Evolutionary conservation across 2,797 vertebrate species (phyloP), one percentile per base, ranked within the genome.

Genomic region (Megalops cyprinoides): DNA sequence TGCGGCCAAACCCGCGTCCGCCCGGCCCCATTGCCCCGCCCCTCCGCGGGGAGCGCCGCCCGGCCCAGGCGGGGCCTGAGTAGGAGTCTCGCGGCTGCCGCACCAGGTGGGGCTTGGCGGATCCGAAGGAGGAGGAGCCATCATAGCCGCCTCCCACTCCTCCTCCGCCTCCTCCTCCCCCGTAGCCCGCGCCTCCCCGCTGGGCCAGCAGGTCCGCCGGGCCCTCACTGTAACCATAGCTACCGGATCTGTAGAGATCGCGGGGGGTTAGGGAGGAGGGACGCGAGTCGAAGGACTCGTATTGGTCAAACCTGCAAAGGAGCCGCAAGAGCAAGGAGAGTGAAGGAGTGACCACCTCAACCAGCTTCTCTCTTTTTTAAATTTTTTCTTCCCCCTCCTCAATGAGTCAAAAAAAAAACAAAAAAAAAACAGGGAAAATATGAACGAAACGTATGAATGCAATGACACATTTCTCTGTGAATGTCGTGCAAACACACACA

Each of bases 261-360:
- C 96, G 96, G 89, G 97, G 95, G 84, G 92, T 92, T 88, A 95
- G 87, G 75, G 95, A 89, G 51, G 96, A 91, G 82, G 94, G 85
- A 90, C 95, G 94, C 1, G 96, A 96, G 93, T 97, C 96, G 89
- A 95, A 97, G 87, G 97, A 95, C 91, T 97, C 97, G 77, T 96
- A 98, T 85, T 97, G 95, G 90, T 97, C 96, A 90, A 95, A 98
- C 94, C 97, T 98, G 96, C 87, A 90, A 84, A 86, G 90, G 93
- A 93, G 92, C 69, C n/a, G 37, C 4, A 88, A 69, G 76, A 89
- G 86, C 82, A 89, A 88, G 86, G 77, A 85, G 80, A 78, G 81
- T 82, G 34, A 79, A 82, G 76, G 78, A 39, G 74, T 81, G 80
- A 76, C 75, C 80, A 71, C 34, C 60, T 42, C 39, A 53, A 60